Evolutionary conservation across 2,888 invertebrate species (phyloP).

Genomic region (Diaphora mendica): DNA sequence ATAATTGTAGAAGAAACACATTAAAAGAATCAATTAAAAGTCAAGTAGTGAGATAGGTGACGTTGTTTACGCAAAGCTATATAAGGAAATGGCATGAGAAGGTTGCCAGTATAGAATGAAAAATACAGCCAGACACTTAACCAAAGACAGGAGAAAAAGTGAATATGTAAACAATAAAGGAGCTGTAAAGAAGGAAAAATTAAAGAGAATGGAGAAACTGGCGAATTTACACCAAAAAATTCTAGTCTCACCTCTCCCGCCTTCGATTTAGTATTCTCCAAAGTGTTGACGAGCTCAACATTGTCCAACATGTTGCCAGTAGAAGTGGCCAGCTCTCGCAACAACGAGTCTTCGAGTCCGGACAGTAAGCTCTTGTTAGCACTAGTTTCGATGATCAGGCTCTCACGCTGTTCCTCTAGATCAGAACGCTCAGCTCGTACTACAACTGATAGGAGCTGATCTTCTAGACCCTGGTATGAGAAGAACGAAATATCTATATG

Average conservation of each 20-base stretch:
- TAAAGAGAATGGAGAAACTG: too few species aligned
- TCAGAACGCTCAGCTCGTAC: conserved; percentile 95
- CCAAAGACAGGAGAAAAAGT: too few species aligned
- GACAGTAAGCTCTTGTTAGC: conserved; percentile 94
- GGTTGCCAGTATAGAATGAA: background rate
- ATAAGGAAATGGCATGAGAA: background rate
- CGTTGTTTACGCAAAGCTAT: background rate
- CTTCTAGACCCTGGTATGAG: conserved; percentile 91
- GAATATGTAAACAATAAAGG: too few species aligned
- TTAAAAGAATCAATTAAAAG: background rate
- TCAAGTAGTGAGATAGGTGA: too few species aligned
- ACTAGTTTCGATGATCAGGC: conserved; percentile 93
- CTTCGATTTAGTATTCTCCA: conserved; percentile 96
- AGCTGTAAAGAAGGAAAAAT: too few species aligned
- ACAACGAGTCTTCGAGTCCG: conserved; percentile 93
- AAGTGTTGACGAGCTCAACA: conserved; percentile 92
- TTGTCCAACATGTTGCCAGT: conserved; percentile 98
- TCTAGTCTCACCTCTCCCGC: conserved; percentile 89
- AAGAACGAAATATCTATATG: background rate
- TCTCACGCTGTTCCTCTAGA: conserved; percentile 94
- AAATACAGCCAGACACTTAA: background rate
- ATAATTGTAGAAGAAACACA: background rate
- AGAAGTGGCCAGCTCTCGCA: conserved; percentile 94
- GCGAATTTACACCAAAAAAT: background rate
- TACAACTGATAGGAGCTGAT: conserved; percentile 95